Evolutionary conservation across 2,113 vertebrate species (phyloP).

Genomic region (Pteruthius melanotis): DNA sequence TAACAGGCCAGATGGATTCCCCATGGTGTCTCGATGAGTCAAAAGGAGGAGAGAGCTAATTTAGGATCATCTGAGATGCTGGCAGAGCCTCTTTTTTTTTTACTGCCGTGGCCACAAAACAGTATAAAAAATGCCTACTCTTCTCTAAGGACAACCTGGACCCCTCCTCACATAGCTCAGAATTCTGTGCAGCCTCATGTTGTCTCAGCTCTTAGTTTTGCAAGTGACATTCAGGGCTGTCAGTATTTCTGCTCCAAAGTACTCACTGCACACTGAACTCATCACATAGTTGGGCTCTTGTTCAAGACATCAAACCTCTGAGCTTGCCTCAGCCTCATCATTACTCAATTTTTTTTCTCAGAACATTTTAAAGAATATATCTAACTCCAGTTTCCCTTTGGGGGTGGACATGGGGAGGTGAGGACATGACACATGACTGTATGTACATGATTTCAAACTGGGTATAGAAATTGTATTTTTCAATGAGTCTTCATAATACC

Average conservation of each 20-base stretch:
- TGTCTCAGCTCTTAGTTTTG: background rate
- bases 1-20: background rate
- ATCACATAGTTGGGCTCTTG: background rate
- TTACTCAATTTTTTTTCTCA: background rate
- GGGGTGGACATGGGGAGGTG: background rate
- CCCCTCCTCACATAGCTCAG: background rate
- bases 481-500: background rate
- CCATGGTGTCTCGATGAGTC: background rate
- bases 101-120: background rate
- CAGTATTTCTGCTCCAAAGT: background rate
- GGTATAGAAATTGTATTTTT: background rate
- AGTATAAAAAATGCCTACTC: accelerated
- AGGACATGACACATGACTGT: background rate
- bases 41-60: background rate
- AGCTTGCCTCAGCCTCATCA: background rate
- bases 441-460: background rate
- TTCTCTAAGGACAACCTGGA: background rate
- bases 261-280: background rate
- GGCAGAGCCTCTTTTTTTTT: background rate
- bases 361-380: background rate
- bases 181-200: background rate
- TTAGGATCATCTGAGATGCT: background rate
- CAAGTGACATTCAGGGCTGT: background rate
- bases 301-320: background rate
- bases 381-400: background rate